Evolutionary conservation across 2,113 vertebrate genomes (phyloP), one percentile per base, ranked within the genome.

Genomic region (Natator depressus): DNA sequence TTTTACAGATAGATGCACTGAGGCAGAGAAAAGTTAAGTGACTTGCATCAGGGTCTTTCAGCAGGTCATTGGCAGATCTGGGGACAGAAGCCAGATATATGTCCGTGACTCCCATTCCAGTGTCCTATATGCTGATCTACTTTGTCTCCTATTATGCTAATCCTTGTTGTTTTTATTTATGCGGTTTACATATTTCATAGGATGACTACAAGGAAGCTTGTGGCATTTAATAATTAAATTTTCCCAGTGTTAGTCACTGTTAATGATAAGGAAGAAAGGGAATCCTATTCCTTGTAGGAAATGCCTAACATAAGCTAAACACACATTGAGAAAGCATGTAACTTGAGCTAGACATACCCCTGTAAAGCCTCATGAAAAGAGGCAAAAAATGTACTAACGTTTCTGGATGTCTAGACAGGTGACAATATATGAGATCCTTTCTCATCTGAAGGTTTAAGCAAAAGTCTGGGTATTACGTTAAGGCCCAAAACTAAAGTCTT

Each of bases 401-500:
- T 22, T 42, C 38, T 75, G 75, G 22, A 78, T 46, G 75, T 80
- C 10, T n/a, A 84, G 25, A 10, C 38, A 93, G 27, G 7, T 86
- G 19, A 88, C 46, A 85, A 22, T 69, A 85, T 13, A 31, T n/a
- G 29, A 14, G 27, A 81, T 82, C 47, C 25, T 65, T 92, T 93
- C 46, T 93, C 7, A 84, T 85, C 22, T 85, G 65, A 19, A 90
- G 83, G 14, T 87, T 55, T 83, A 38, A 88, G 25, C 55, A 88
- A 79, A 84, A 79, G 25, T 49, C 20, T 12, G 76, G 6, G 31
- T 84, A 53, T 25, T 22, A 83, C 29, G 24, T 81, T 82, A 94
- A 93, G 54, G 79, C 16, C 93, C 27, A 93, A 81, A 24, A 65
- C 9, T 80, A 29, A 96, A 91, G 42, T 55, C 27, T 76, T 93